Conservation (phyloP, 1,140 invertebrate species). For the Diuraphis noxia region DNA sequence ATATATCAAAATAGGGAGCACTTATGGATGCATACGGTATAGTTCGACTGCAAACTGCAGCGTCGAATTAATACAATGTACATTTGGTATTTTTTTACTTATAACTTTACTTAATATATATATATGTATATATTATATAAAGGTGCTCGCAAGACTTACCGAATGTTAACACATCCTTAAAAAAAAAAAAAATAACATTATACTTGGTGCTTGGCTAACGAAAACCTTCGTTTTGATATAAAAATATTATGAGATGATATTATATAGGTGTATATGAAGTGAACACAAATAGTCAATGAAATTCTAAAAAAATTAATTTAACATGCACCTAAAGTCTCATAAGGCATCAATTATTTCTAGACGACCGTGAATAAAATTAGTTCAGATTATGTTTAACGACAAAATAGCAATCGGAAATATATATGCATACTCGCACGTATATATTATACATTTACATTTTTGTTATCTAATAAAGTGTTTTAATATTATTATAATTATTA, state of each 20-base stretch:
- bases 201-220: not conserved
- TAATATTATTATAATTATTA: not conserved
- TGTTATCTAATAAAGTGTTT: not conserved
- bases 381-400: not conserved
- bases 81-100: not conserved
- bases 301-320: not conserved
- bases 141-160: not conserved
- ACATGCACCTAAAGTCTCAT: not conserved
- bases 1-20: not conserved
- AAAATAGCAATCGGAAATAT: not conserved
- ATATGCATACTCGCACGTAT: too few relatives aligned
- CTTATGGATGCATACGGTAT: not conserved
- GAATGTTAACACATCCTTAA: not conserved
- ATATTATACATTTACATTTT: not conserved
- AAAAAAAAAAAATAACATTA: not conserved
- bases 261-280: not conserved
- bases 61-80: not conserved
- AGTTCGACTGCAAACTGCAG: not conserved
- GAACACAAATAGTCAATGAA: not conserved
- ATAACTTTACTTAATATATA: not conserved
- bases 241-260: not conserved
- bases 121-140: too few relatives aligned
- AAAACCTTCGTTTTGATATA: not conserved
- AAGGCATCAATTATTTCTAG: not conserved
- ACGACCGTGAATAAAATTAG: conserved; percentile 19